A percentile compares a stretch with the other conserved stretches of the same genome.
Evolutionary conservation across 2,797 vertebrate genomes (phyloP).

Genomic region (Petrocephalus schoutedeni): DNA sequence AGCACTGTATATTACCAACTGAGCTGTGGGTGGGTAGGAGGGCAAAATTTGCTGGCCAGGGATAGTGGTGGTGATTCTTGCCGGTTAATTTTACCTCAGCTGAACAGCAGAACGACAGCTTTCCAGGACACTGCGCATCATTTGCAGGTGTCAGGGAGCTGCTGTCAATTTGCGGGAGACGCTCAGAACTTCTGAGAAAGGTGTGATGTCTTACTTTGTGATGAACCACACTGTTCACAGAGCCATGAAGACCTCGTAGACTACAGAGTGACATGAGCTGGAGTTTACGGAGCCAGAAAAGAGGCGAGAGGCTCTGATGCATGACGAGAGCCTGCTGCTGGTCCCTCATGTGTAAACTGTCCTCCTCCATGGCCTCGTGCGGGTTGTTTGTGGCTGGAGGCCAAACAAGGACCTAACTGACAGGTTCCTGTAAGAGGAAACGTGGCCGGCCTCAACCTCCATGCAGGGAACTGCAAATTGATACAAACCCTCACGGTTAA

Average conservation of each 20-base stretch:
- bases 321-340: background rate
- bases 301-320: background rate
- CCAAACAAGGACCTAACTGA: background rate
- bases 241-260: background rate
- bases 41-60: no score
- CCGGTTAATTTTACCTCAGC: no score
- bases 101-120: no score
- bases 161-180: no score
- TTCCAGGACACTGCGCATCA: no score
- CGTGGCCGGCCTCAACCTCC: background rate
- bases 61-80: no score
- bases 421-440: background rate
- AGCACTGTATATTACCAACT: no score
- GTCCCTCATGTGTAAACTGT: background rate
- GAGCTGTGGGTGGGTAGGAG: no score
- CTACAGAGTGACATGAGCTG: background rate
- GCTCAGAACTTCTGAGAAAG: no score
- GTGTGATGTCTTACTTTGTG: background rate
- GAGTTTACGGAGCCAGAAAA: background rate
- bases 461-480: background rate
- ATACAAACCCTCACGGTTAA: background rate
- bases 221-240: background rate
- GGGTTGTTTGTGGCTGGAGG: background rate
- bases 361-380: background rate
- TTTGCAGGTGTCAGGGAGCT: no score